Percentiles rank a stretch among this genome's conserved stretches.
Evolutionary conservation across 2,888 invertebrate genomes (phyloP).

Genomic region (Diadegma fenestrale): DNA sequence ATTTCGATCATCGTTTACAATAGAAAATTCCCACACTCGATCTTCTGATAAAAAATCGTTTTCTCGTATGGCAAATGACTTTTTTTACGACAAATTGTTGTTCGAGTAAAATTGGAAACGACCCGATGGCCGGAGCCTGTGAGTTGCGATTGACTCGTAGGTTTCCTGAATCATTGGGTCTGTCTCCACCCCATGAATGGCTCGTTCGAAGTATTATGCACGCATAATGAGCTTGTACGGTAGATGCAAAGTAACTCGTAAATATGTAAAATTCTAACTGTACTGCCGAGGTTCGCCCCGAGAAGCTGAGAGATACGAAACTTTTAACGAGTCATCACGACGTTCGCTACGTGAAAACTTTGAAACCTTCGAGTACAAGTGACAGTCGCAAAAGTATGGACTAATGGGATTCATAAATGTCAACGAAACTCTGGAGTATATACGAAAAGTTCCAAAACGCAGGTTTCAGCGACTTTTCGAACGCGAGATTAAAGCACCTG

Average conservation of each 20-base stretch:
- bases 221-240: not conserved
- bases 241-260: constrained; percentile 1
- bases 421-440: not conserved
- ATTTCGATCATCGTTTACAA: not conserved
- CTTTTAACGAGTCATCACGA: constrained; percentile 47
- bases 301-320: constrained; percentile 42
- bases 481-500: not conserved
- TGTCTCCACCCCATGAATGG: not conserved
- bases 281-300: constrained; percentile 11
- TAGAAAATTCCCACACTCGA: not conserved
- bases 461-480: not conserved
- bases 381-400: not conserved
- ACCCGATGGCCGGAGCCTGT: too few relatives aligned
- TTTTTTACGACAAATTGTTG: constrained; percentile 7
- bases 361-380: not conserved
- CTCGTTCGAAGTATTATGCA: not conserved
- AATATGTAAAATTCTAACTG: not conserved
- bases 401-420: constrained; percentile 17
- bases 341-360: constrained; percentile 71
- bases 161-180: not conserved
- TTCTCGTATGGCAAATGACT: not conserved
- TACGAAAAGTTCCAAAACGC: not conserved
- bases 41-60: not conserved
- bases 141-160: not conserved
- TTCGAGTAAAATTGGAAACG: not conserved